phyloP scores from a whole-genome alignment of 35 echinoderm and acorn worm genomes.

The Apostichopus japonicus region DNA sequence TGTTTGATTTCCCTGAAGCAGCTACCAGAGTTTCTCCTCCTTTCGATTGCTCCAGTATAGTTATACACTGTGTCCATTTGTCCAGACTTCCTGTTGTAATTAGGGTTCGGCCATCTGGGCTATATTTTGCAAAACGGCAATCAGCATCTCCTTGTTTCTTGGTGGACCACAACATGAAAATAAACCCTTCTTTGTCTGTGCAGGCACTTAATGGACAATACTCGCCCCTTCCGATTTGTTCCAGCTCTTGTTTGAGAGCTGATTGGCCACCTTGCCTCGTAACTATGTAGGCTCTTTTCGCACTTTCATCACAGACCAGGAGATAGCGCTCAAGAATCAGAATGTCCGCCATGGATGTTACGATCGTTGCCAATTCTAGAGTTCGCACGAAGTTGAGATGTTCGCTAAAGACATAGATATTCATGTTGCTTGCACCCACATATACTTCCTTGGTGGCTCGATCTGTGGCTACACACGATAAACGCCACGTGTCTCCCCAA shows the following conservation, averaged over 20 bases:
- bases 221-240: neutral
- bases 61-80: too few species aligned
- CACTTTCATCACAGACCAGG: neutral
- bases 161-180: neutral
- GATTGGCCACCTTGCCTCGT: neutral
- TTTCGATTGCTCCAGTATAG: too few species aligned
- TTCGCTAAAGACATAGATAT: neutral
- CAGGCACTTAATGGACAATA: neutral
- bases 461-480: constrained; percentile 7
- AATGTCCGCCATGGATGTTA: neutral
- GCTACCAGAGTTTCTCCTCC: too few species aligned
- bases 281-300: neutral
- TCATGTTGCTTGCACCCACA: neutral
- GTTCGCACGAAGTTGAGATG: neutral
- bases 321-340: neutral
- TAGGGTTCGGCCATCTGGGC: too few species aligned
- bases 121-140: too few species aligned
- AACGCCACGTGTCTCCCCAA: neutral
- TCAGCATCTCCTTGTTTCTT: too few species aligned
- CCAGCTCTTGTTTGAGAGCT: neutral
- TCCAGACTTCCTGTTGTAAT: too few species aligned
- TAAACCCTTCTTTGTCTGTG: neutral
- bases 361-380: neutral
- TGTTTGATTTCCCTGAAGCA: too few species aligned
- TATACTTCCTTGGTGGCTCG: neutral